These are phyloP conservation scores for Pipistrellus kuhlii DNA, from an alignment of 2,797 vertebrate genomes.

Conservation along the genomic window DNA sequence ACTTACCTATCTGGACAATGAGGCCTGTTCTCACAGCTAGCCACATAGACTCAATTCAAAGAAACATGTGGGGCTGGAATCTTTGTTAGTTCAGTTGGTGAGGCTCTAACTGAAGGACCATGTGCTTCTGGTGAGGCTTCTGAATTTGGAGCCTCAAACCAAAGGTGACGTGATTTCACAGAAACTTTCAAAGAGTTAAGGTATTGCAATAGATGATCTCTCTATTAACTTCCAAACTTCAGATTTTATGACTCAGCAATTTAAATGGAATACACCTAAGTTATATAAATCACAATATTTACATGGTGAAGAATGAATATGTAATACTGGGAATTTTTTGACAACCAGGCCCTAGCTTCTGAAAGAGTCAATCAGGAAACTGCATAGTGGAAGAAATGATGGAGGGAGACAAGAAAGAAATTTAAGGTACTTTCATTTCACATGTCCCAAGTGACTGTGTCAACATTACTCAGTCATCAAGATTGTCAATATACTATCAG, in stretches of 20 bases:
- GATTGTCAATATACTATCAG: not conserved
- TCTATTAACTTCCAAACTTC: constrained; percentile 11
- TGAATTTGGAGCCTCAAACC: not conserved
- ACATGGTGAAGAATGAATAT: not conserved
- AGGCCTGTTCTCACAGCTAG: not conserved
- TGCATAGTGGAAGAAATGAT: not conserved
- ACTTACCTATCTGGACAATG: not conserved
- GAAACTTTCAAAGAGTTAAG: not conserved
- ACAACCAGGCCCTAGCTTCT: not conserved
- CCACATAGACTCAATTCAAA: not conserved
- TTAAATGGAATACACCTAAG: not conserved
- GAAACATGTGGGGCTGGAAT: not conserved
- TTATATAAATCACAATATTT: not conserved
- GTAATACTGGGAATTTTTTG: not conserved
- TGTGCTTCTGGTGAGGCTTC: not conserved
- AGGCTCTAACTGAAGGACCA: not conserved
- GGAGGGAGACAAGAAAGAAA: not conserved
- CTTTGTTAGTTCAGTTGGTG: not conserved
- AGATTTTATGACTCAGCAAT: not conserved
- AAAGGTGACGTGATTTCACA: not conserved
- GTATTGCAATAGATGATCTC: not conserved
- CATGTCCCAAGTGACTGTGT: not conserved
- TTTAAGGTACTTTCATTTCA: not conserved
- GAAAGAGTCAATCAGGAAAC: constrained; percentile 8
- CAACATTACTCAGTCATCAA: not conserved